These are phyloP conservation scores for Pygoscelis antarcticus DNA, from an alignment of 2,113 vertebrate species.

Conservation along the genomic window DNA sequence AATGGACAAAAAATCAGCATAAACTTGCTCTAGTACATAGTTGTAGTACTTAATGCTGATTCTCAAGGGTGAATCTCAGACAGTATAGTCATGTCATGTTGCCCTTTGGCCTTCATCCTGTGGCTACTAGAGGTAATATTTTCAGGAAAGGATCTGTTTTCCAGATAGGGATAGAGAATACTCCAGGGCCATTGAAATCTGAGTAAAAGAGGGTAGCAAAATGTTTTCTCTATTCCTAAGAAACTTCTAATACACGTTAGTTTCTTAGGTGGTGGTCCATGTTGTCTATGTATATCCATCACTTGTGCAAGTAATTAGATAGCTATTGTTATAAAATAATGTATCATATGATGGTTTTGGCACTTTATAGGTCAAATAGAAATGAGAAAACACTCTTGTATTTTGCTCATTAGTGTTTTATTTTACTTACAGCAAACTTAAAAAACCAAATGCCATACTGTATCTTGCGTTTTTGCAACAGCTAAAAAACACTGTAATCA, in stretches of 20 bases:
- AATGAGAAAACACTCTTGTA: not conserved
- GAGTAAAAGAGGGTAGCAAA: not conserved
- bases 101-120: not conserved
- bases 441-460: not conserved
- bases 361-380: not conserved
- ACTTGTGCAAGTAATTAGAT: not conserved
- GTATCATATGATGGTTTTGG: not conserved
- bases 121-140: not conserved
- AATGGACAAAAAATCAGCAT: not conserved
- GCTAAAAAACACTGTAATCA: not conserved
- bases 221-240: not conserved
- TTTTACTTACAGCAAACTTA: not conserved
- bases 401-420: not conserved
- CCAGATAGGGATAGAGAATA: not conserved
- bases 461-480: not conserved
- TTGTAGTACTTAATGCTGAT: not conserved
- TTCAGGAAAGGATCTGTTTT: not conserved
- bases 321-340: not conserved
- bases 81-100: fast-evolving
- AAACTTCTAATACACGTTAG: not conserved
- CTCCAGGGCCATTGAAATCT: not conserved
- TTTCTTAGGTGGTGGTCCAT: not conserved
- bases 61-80: not conserved
- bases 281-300: not conserved
- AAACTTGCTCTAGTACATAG: not conserved